Conservation (phyloP, 2,888 invertebrate species). For the Andrena haemorrhoa region DNA sequence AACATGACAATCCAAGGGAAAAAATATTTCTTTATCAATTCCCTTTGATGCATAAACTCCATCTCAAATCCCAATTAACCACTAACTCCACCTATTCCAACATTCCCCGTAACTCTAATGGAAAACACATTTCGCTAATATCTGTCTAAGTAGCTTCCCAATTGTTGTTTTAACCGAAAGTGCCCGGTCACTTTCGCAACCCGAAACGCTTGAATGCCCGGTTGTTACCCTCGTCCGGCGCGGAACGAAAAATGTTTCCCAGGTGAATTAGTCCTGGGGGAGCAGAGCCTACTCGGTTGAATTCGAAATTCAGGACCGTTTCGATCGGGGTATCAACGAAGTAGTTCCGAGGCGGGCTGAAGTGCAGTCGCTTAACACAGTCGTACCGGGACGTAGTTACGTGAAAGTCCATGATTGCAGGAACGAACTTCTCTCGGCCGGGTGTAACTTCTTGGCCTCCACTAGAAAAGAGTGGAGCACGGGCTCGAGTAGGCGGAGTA, state of each 20-base stretch:
- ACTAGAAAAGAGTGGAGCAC: slow-evolving; percentile 60
- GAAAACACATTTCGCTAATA: too few relatives aligned
- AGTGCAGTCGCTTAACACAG: slow-evolving; percentile 51
- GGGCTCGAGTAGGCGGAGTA: slow-evolving; percentile 58
- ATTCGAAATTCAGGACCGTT: slow-evolving; percentile 34
- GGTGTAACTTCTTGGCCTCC: slow-evolving; percentile 64
- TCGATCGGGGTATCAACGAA: slow-evolving; percentile 55
- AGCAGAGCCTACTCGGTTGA: slow-evolving; percentile 7
- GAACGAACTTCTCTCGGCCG: slow-evolving; percentile 49
- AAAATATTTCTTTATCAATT: neutral
- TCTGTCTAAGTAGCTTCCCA: too few relatives aligned
- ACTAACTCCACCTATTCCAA: too few relatives aligned
- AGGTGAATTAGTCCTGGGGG: slow-evolving; percentile 27
- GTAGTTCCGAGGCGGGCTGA: slow-evolving; percentile 42
- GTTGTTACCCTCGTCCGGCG: neutral
- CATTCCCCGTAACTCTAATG: too few relatives aligned
- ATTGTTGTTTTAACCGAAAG: too few relatives aligned
- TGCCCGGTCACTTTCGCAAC: too few relatives aligned
- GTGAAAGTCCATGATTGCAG: slow-evolving; percentile 60
- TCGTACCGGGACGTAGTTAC: slow-evolving; percentile 41
- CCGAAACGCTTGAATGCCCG: too few relatives aligned
- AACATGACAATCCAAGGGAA: too few relatives aligned
- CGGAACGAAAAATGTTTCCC: slow-evolving; percentile 20
- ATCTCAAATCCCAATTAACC: too few relatives aligned
- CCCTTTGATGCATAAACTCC: neutral